phyloP scores from a whole-genome alignment of 2,888 invertebrate species.

The Phengaris alcon region DNA sequence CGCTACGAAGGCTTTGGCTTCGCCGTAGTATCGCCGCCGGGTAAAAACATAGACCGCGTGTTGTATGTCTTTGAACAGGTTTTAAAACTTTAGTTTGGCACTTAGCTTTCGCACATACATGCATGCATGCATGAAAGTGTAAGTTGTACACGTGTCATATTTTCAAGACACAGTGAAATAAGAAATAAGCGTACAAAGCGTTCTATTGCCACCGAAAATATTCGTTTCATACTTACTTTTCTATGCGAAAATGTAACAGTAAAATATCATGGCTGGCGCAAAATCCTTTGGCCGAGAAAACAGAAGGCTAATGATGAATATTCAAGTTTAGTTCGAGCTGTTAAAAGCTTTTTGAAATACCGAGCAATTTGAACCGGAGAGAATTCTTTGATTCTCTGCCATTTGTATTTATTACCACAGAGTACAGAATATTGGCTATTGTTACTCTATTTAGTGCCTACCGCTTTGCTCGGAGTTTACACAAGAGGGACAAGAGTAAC shows the following conservation, averaged over 20 bases:
- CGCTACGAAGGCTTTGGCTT: too few relatives aligned
- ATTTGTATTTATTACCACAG: neutral
- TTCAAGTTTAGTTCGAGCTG: constrained; percentile 12
- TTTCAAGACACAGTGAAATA: neutral
- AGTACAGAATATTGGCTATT: neutral
- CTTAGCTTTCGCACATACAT: neutral
- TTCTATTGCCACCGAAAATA: neutral
- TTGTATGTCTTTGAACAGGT: neutral
- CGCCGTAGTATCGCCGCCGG: too few relatives aligned
- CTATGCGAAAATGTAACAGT: neutral
- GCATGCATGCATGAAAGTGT: too few relatives aligned
- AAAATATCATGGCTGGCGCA: neutral
- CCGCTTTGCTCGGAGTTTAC: neutral
- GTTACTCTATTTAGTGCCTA: neutral
- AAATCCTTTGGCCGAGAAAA: constrained; percentile 6
- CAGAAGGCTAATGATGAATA: constrained; percentile 18
- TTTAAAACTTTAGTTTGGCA: neutral
- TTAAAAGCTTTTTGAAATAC: constrained; percentile 17
- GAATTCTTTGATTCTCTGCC: neutral
- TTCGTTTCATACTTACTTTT: neutral
- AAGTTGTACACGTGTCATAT: neutral
- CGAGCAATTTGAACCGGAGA: neutral
- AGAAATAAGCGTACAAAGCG: neutral
- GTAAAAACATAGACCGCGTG: neutral
- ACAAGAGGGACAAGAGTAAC: neutral